Evolutionary conservation across 2,797 vertebrate species (phyloP), one percentile per base, ranked within the genome.

Genomic region (Cichlasoma orientale): DNA sequence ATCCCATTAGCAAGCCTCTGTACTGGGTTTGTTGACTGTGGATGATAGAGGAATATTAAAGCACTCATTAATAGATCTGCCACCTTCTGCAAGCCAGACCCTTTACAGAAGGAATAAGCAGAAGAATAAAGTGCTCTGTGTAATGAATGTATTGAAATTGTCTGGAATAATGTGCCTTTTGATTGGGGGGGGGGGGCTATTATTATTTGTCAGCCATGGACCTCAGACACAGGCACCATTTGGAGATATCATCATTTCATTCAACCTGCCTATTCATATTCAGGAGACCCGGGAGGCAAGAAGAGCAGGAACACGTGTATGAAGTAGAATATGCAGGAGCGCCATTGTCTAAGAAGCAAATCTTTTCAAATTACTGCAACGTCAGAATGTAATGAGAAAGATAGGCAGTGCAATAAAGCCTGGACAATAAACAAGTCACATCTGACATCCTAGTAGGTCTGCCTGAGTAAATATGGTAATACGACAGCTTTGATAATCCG

Each of bases 201-300:
- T 82, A 82, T 90, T 79, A 89, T 81, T 87, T 87, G 88, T 89
- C 86, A 88, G 89, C 70, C 11, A 44, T 27, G 57, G 88, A 75
- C 75, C 68, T 80, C 72, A 88, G 84, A 92, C 72, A 75, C 77
- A 88, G 88, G 74, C 72, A 10, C 85, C 68, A 82, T 86, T 83
- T 83, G 70, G 36, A 90, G 92, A 94, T 94, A 93, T 76, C 79
- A 93, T 94, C 90, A 82, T 90, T 93, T 93, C 86, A 93, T 94
- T 94, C 92, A 92, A 89, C 86, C 91, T 89, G 89, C 92, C 92
- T 89, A 85, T 92, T 93, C 91, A 89, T 86, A 91, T 92, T 89
- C 88, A 82, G 54, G 54, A 71, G 68, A 82, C 74, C 75, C 77
- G 21, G 53, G 59, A 77, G 88, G 82, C 7, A 3, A 76, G 80